A percentile compares a stretch with the other conserved stretches of the same genome.
Evolutionary conservation across 2,888 invertebrate genomes (phyloP).

Genomic region (Sarcophaga carnaria): DNA sequence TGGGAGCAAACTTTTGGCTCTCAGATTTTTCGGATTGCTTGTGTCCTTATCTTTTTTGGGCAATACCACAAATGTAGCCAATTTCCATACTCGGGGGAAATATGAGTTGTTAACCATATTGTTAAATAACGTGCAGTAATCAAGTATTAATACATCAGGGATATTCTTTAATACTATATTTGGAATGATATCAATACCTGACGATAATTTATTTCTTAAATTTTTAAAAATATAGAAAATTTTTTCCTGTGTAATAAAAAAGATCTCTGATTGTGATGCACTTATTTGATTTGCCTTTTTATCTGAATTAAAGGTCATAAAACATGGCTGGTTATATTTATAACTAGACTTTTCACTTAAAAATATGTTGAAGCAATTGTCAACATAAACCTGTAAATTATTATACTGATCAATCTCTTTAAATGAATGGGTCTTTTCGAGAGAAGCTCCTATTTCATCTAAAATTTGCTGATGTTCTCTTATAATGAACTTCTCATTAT

Average conservation of each 20-base stretch:
- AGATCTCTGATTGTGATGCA: no score
- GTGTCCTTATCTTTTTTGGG: background rate
- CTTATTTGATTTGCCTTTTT: constrained; percentile 19
- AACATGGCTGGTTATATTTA: constrained; percentile 22
- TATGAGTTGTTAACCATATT: background rate
- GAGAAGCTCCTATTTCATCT: constrained; percentile 32
- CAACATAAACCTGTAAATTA: constrained; percentile 19
- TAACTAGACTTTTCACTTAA: constrained; percentile 28
- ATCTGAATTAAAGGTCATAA: background rate
- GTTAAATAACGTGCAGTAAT: no score
- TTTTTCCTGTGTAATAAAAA: no score
- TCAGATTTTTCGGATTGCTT: no score
- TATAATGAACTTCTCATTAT: constrained; percentile 45
- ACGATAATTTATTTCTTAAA: background rate
- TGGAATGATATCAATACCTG: constrained; percentile 6
- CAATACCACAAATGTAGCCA: no score
- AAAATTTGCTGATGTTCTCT: constrained; percentile 41
- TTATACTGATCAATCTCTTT: constrained; percentile 31
- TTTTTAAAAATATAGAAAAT: no score
- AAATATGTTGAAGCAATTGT: constrained; percentile 44
- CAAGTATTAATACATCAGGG: constrained; percentile 4
- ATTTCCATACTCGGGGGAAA: background rate
- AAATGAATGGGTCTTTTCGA: constrained; percentile 14
- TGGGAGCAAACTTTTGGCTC: no score
- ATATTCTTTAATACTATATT: constrained; percentile 20